Evolutionary conservation across 1,140 invertebrate genomes (phyloP).

Genomic region (Latrodectus geometricus): DNA sequence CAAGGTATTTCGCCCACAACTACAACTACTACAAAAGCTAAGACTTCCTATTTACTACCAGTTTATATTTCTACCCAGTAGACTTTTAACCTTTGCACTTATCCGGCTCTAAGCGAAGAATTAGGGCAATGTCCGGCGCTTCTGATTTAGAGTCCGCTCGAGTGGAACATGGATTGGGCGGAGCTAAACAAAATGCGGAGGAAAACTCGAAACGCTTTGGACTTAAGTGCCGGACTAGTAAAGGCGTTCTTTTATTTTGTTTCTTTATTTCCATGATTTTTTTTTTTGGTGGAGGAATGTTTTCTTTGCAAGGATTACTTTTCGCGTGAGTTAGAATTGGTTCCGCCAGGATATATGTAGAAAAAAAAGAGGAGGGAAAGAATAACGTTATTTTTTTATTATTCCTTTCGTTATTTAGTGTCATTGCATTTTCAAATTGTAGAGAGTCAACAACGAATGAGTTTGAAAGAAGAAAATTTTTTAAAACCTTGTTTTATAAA

Average conservation of each 20-base stretch:
- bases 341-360: neutral
- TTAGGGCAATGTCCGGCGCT: slow-evolving; percentile 4
- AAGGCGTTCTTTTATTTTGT: neutral
- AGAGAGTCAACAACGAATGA: no score
- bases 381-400: no score
- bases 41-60: neutral
- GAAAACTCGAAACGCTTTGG: neutral
- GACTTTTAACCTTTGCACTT: slow-evolving; percentile 10
- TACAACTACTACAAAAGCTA: no score
- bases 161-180: slow-evolving; percentile 17
- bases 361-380: no score
- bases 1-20: no score
- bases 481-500: no score
- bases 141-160: slow-evolving; percentile 12
- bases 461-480: no score
- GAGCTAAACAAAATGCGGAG: neutral
- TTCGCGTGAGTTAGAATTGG: neutral
- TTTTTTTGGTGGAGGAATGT: neutral
- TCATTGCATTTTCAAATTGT: no score
- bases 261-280: neutral
- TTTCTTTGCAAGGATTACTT: neutral
- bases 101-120: neutral
- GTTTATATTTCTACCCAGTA: neutral
- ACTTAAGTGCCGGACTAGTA: neutral
- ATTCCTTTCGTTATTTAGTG: no score